Evolutionary conservation across 2,888 invertebrate genomes (phyloP).

Genomic region (Nebria brevicollis): DNA sequence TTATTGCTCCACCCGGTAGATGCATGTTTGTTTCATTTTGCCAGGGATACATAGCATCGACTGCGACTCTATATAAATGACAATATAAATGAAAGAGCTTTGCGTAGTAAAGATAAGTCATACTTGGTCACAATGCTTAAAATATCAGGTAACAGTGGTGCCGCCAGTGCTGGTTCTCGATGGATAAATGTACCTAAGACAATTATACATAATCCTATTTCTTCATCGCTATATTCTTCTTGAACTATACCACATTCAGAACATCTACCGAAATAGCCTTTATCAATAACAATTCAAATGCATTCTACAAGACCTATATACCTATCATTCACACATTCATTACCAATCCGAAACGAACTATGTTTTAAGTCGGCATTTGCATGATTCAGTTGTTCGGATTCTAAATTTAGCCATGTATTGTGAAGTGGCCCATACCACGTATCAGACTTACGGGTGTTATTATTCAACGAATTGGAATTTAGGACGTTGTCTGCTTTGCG

Average conservation of each 20-base stretch:
- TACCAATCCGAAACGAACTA: slow-evolving; percentile 74
- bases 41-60: slow-evolving; percentile 86
- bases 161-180: slow-evolving; percentile 94
- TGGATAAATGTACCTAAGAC: slow-evolving; percentile 96
- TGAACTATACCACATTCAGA: slow-evolving; percentile 89
- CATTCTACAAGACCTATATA: slow-evolving; percentile 54
- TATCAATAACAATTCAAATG: background rate
- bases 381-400: slow-evolving; percentile 40
- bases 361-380: slow-evolving; percentile 64
- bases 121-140: slow-evolving; percentile 89
- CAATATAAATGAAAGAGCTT: background rate
- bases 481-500: slow-evolving; percentile 67
- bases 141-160: slow-evolving; percentile 91
- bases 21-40: slow-evolving; percentile 88
- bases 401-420: slow-evolving; percentile 40
- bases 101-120: slow-evolving; percentile 49
- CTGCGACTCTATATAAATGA: slow-evolving; percentile 70
- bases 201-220: slow-evolving; percentile 92
- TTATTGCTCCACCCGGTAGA: slow-evolving; percentile 92
- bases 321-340: slow-evolving; percentile 76
- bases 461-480: slow-evolving; percentile 66
- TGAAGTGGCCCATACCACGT: slow-evolving; percentile 65
- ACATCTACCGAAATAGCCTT: slow-evolving; percentile 64
- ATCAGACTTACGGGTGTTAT: slow-evolving; percentile 66
- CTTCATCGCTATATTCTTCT: slow-evolving; percentile 97